A percentile compares a stretch with the other conserved stretches of the same genome.
Conservation (phyloP, 2,797 vertebrate genomes). For the Phalanger gymnotis region DNA sequence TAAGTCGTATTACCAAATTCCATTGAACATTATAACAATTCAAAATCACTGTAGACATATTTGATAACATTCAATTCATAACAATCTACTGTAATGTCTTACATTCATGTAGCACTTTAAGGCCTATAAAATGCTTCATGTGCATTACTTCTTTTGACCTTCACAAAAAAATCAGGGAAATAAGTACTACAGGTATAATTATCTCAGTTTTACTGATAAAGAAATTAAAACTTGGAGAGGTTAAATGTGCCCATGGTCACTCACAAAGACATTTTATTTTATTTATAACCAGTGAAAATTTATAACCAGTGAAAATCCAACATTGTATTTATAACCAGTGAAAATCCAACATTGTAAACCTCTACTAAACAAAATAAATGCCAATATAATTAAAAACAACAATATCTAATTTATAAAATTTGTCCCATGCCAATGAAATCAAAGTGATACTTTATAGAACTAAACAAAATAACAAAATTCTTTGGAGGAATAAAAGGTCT, state of each 20-base stretch:
- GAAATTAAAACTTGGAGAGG: neutral
- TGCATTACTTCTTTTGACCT: neutral
- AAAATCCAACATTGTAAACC: neutral
- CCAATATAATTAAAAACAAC: neutral
- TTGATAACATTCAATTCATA: neutral
- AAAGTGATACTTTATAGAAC: neutral
- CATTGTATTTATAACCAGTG: constrained; percentile 10
- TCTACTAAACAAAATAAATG: constrained; percentile 16
- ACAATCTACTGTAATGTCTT: neutral
- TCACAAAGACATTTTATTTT: neutral
- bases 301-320: constrained; percentile 24
- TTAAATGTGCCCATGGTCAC: neutral
- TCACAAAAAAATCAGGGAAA: neutral
- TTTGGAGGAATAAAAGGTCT: neutral
- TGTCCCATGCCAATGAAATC: neutral
- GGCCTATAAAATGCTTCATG: constrained; percentile 11
- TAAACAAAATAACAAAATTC: neutral
- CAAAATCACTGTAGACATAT: neutral
- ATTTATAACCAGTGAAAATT: too few species aligned
- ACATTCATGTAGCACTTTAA: neutral
- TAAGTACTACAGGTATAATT: neutral
- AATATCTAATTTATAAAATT: neutral
- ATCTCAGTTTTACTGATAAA: neutral
- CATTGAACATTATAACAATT: constrained; percentile 26
- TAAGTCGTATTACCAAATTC: constrained; percentile 50